Evolutionary conservation across 1,140 invertebrate genomes (phyloP).

Genomic region (Aphidius gifuensis): DNA sequence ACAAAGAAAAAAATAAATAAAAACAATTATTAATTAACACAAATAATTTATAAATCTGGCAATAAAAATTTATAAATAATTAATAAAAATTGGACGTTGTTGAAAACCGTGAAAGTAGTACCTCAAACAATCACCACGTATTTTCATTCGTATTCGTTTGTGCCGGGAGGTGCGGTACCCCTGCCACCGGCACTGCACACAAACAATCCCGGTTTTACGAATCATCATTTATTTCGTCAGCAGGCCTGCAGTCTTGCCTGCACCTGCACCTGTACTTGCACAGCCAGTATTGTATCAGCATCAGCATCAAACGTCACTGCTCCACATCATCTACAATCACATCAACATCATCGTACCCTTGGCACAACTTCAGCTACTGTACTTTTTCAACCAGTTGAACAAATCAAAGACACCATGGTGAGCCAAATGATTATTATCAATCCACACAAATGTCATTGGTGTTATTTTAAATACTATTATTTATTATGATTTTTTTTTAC

Average conservation of each 20-base stretch:
- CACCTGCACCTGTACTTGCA: conserved; percentile 46
- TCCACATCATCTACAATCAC: conserved; percentile 35
- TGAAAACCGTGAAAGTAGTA: conserved; percentile 41
- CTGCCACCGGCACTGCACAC: conserved; percentile 41
- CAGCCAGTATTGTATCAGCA: conserved; percentile 41
- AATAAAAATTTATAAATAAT: not conserved
- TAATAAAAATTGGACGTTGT: conserved; percentile 21
- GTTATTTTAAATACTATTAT: no score
- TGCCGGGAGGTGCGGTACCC: conserved; percentile 53
- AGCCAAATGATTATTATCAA: conserved; percentile 23
- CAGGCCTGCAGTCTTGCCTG: conserved; percentile 48
- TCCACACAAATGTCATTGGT: no score
- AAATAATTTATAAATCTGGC: not conserved
- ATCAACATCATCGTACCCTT: conserved; percentile 40
- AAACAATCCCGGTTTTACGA: conserved; percentile 43
- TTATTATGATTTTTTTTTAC: not conserved
- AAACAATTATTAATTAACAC: no score
- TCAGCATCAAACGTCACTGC: conserved; percentile 26
- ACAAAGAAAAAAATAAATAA: not conserved
- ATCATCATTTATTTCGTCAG: conserved; percentile 43
- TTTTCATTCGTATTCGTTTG: conserved; percentile 56
- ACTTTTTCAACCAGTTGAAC: conserved; percentile 50
- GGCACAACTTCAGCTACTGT: conserved; percentile 43
- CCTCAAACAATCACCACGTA: conserved; percentile 52
- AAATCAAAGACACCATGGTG: conserved; percentile 55